Percentiles rank a stretch among this genome's conserved stretches.
These are phyloP conservation scores for Pasiphila rectangulata DNA, from an alignment of 2,888 invertebrate species.

Conservation along the genomic window DNA sequence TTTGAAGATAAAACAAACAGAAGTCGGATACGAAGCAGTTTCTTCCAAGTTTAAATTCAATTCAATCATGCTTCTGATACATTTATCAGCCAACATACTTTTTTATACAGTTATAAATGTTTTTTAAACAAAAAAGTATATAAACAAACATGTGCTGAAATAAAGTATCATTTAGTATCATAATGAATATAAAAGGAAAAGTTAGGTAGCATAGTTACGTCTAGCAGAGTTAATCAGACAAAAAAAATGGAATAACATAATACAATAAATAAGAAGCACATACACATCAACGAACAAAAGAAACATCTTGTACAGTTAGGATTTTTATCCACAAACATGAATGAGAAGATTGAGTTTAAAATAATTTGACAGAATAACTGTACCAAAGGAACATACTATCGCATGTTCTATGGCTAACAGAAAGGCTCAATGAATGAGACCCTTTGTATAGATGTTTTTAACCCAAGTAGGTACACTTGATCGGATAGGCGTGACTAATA, in stretches of 20 bases:
- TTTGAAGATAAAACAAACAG: background rate
- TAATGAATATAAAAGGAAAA: too few relatives aligned
- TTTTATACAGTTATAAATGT: too few relatives aligned
- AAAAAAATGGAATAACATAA: background rate
- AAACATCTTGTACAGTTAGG: constrained; percentile 18
- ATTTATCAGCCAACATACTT: too few relatives aligned
- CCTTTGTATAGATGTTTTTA: constrained; percentile 28
- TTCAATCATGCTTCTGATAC: too few relatives aligned
- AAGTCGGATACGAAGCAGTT: background rate
- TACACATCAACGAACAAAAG: constrained; percentile 7
- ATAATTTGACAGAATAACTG: constrained; percentile 41
- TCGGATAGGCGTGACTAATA: constrained; percentile 42
- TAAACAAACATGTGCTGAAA: too few relatives aligned
- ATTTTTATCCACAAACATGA: constrained; percentile 13
- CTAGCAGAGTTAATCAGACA: too few relatives aligned
- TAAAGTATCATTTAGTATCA: too few relatives aligned
- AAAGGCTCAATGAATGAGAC: constrained; percentile 25
- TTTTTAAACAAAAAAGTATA: too few relatives aligned
- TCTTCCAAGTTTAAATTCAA: too few relatives aligned
- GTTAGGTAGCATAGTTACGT: too few relatives aligned
- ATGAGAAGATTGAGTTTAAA: constrained; percentile 25
- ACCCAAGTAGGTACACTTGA: constrained; percentile 42
- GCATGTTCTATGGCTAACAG: constrained; percentile 11
- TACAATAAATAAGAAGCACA: constrained; percentile 1
- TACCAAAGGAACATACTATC: constrained; percentile 24